phyloP scores from a whole-genome alignment of 2,888 invertebrate species.

The Amblyjoppa proteus region DNA sequence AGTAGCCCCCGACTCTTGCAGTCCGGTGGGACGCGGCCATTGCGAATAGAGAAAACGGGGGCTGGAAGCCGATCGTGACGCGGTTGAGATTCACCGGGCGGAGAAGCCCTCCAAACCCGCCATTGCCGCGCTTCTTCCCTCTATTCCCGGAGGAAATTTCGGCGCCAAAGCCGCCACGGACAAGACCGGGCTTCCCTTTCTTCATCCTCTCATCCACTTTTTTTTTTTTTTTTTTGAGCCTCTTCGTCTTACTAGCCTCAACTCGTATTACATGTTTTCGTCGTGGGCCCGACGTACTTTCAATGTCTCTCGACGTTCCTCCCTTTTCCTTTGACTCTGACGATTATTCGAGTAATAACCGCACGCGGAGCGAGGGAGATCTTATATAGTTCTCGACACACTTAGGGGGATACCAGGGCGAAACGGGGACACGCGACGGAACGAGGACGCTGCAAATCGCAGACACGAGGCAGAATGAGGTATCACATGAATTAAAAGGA shows the following conservation, averaged over 20 bases:
- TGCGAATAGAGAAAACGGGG: slow-evolving; percentile 23
- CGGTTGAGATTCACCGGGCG: slow-evolving; percentile 48
- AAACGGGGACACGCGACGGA: neutral
- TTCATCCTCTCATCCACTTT: slow-evolving; percentile 35
- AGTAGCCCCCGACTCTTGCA: slow-evolving; percentile 16
- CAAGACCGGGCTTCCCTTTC: slow-evolving; percentile 33
- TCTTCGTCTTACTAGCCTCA: slow-evolving; percentile 14
- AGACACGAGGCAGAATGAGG: neutral
- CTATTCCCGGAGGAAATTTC: slow-evolving; percentile 62
- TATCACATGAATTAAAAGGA: neutral
- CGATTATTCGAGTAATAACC: slow-evolving; percentile 5
- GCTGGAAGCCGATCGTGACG: slow-evolving; percentile 54
- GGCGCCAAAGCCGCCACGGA: slow-evolving; percentile 26
- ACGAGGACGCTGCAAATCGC: neutral
- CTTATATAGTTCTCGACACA: slow-evolving; percentile 7
- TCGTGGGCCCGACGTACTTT: slow-evolving; percentile 15
- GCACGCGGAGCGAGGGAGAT: neutral
- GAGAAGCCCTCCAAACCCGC: slow-evolving; percentile 45
- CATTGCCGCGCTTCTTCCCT: slow-evolving; percentile 28
- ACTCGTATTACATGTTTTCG: slow-evolving; percentile 21
- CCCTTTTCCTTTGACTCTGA: slow-evolving; percentile 21
- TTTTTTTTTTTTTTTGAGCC: slow-evolving; percentile 12
- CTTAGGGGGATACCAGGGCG: neutral
- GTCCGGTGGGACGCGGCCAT: slow-evolving; percentile 27
- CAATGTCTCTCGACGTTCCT: neutral